A percentile compares a stretch with the other conserved stretches of the same genome.
Evolutionary conservation across 1,140 invertebrate species (phyloP).

Genomic region (Papilio aristodemus): DNA sequence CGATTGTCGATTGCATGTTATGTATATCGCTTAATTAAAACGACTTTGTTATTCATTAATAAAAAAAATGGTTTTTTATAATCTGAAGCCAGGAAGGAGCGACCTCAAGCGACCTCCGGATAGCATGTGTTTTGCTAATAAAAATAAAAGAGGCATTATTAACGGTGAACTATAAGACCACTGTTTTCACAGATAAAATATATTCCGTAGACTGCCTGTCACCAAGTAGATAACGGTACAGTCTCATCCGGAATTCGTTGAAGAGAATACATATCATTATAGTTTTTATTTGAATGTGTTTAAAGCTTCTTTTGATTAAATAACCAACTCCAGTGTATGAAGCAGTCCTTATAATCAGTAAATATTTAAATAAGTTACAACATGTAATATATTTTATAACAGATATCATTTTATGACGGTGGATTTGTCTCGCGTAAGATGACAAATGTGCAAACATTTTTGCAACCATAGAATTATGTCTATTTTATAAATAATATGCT

Average conservation of each 20-base stretch:
- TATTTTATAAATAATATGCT: no score
- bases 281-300: not conserved
- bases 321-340: not conserved
- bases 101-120: conserved; percentile 52
- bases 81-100: conserved; percentile 59
- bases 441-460: no score
- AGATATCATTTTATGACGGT: not conserved
- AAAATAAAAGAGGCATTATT: conserved; percentile 57
- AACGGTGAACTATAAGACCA: conserved; percentile 46
- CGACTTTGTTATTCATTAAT: conserved; percentile 56
- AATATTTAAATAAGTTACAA: conserved; percentile 6
- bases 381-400: not conserved
- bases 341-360: conserved; percentile 2
- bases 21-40: conserved; percentile 55
- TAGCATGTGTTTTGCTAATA: conserved; percentile 52
- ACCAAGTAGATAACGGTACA: conserved; percentile 47
- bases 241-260: conserved; percentile 21
- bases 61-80: conserved; percentile 50
- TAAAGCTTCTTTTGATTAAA: conserved; percentile 5
- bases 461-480: no score
- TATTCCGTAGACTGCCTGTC: conserved; percentile 67
- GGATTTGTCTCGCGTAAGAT: not conserved
- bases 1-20: conserved; percentile 54
- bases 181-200: conserved; percentile 52
- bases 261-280: conserved; percentile 5